Evolutionary conservation across 2,888 invertebrate species (phyloP), one percentile per base, ranked within the genome.

Genomic region (Hedychridium roseum): DNA sequence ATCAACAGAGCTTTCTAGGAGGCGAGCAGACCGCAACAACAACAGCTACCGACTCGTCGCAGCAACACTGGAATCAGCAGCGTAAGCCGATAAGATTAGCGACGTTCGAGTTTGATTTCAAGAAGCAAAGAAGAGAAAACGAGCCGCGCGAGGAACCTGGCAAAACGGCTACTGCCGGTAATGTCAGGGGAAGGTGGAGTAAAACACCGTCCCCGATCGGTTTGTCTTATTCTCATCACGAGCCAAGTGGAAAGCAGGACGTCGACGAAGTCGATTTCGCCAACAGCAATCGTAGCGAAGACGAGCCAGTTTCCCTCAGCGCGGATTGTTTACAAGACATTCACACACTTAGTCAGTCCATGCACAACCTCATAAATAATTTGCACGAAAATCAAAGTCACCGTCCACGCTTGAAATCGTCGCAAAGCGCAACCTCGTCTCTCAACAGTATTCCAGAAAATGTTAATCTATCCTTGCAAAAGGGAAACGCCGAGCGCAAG

Each of bases 1-100:
- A 74, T 71, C 71, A 73, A 66, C 76, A 76, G 76, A 76, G 76
- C 71, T 75, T 77, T 78, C 69, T 71, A 78, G 77, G 76, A 77
- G 73, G 71, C 71, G 71, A 75, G 58, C 71, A 70, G 62, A 64
- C 71, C 69, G 49, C 69, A 66, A 48, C 64, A 65, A 55, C 68
- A 70, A 40, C 69, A 68, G 41, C 56, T 65, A 52, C 54, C 66
- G 57, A 76, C 71, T 42, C 73, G 71, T 30, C 72, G 74, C 60
- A 76, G 74, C 74, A 77, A 74, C 59, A 74, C 74, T 48, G 74
- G 71, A 41, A 73, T 76, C 66, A 78, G 75, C 73, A 75, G 73
- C 60, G 74, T 76, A 68, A 77, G 75, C 71, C 74, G 76, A 66
- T 78, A 72, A 76, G 70, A 51, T 34, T 74, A 41, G 70, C 71